These are phyloP conservation scores for Acropternis orthonyx DNA, from an alignment of 2,797 vertebrate species.

Conservation along the genomic window DNA sequence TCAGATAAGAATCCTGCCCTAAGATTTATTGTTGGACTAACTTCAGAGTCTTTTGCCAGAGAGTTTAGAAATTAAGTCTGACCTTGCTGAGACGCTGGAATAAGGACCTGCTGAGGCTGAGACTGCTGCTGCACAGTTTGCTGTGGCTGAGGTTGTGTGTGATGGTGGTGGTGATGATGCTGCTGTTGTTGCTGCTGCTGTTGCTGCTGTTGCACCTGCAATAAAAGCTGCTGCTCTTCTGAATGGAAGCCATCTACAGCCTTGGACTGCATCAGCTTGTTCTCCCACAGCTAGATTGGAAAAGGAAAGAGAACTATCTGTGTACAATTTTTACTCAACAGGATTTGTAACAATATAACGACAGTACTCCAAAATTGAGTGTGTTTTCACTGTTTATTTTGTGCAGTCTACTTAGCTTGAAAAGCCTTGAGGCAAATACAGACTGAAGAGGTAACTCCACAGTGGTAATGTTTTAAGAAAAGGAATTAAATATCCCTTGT, in stretches of 20 bases:
- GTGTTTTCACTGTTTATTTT: background rate
- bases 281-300: conserved; percentile 91
- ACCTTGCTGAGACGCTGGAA: conserved; percentile 91
- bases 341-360: background rate
- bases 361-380: background rate
- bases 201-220: conserved; percentile 83
- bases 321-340: background rate
- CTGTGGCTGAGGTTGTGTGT: conserved; percentile 80
- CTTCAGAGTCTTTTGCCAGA: background rate
- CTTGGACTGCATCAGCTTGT: conserved; percentile 96
- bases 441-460: background rate
- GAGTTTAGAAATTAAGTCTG: background rate
- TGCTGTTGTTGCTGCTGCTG: conserved; percentile 81
- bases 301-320: conserved; percentile 12
- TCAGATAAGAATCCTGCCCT: background rate
- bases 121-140: conserved; percentile 80
- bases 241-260: conserved; percentile 97
- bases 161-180: conserved; percentile 84
- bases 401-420: background rate
- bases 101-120: conserved; percentile 88
- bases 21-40: background rate
- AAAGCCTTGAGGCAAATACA: background rate
- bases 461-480: background rate
- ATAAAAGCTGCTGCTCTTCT: conserved; percentile 91
- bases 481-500: background rate